Conservation (phyloP, 2,113 vertebrate species). For the Clarias batrachus region DNA sequence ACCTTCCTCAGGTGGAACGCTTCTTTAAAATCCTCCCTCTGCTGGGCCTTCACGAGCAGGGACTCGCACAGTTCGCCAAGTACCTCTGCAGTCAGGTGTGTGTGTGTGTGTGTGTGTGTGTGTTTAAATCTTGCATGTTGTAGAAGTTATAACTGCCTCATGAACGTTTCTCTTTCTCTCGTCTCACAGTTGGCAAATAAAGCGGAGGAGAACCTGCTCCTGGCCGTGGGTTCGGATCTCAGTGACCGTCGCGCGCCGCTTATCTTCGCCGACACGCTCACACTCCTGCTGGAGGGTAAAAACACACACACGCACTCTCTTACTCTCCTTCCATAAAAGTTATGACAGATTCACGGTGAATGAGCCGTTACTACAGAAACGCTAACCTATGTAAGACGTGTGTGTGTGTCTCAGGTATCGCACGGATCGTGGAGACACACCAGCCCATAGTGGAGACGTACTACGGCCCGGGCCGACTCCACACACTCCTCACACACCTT, state of each 20-base stretch:
- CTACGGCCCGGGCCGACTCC: constrained; percentile 90
- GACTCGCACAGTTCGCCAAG: constrained; percentile 90
- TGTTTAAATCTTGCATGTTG: not conserved
- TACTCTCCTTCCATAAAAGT: not conserved
- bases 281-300: constrained; percentile 91
- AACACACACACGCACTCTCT: not conserved
- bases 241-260: constrained; percentile 86
- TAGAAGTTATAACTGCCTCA: not conserved
- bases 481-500: constrained; percentile 89
- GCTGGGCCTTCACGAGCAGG: constrained; percentile 91
- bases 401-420: constrained; percentile 78
- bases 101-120: constrained; percentile 24
- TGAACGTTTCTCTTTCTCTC: not conserved
- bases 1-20: constrained; percentile 91
- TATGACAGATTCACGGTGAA: too few species aligned
- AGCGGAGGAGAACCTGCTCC: constrained; percentile 88
- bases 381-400: too few species aligned
- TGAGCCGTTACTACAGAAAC: too few species aligned
- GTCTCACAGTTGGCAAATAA: constrained; percentile 84
- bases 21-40: constrained; percentile 99
- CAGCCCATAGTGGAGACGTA: constrained; percentile 97
- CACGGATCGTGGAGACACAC: constrained; percentile 93
- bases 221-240: constrained; percentile 86
- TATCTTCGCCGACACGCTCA: constrained; percentile 93
- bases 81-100: constrained; percentile 94